Conservation (phyloP, 2,888 invertebrate genomes). For the Liodrosophila aerea region DNA sequence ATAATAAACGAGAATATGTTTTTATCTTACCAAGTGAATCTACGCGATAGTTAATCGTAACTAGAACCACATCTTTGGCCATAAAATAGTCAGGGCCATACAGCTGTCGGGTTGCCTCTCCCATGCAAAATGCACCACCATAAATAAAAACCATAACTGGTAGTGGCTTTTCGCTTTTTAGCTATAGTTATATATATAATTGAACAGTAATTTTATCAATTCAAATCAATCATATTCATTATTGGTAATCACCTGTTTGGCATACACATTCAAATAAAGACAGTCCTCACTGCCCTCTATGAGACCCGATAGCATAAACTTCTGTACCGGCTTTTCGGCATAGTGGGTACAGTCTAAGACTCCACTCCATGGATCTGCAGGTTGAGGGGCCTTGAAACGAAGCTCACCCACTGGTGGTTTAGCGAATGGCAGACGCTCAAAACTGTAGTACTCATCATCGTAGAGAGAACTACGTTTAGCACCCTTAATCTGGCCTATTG, state of each 20-base stretch:
- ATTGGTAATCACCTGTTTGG: constrained; percentile 67
- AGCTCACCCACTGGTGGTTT: constrained; percentile 75
- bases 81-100: constrained; percentile 82
- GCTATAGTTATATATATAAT: constrained; percentile 23
- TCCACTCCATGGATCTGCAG: constrained; percentile 81
- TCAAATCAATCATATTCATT: constrained; percentile 14
- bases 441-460: constrained; percentile 68
- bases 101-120: constrained; percentile 77
- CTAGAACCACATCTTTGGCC: constrained; percentile 82
- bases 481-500: constrained; percentile 57
- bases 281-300: constrained; percentile 83
- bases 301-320: constrained; percentile 57
- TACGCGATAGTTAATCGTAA: constrained; percentile 83
- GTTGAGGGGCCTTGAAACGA: constrained; percentile 81
- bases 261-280: constrained; percentile 83
- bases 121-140: constrained; percentile 83
- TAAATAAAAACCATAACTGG: constrained; percentile 83
- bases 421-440: constrained; percentile 75
- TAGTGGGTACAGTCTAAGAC: constrained; percentile 79
- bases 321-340: constrained; percentile 77
- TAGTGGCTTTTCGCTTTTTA: constrained; percentile 57
- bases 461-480: constrained; percentile 47
- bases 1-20: too few relatives aligned
- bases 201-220: constrained; percentile 7
- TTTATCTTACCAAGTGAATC: constrained; percentile 80